Conservation (phyloP, 1,140 invertebrate genomes). For the Drosophila sp. region DNA sequence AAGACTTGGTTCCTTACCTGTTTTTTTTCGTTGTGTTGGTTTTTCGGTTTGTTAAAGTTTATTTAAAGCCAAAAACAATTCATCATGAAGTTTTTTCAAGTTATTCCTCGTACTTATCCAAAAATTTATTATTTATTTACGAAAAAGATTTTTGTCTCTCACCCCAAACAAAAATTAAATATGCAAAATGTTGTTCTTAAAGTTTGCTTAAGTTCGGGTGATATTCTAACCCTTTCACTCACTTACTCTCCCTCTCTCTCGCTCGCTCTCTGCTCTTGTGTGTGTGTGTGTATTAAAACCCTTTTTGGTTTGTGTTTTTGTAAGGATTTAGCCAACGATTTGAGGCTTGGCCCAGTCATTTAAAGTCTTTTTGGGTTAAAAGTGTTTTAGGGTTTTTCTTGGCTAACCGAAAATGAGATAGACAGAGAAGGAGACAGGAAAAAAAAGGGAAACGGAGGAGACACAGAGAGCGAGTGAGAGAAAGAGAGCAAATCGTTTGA, state of each 20-base stretch:
- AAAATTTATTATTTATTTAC: slow-evolving; percentile 26
- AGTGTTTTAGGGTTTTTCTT: slow-evolving; percentile 53
- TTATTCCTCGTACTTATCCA: slow-evolving; percentile 6
- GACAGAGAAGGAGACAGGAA: background rate
- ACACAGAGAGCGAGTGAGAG: background rate
- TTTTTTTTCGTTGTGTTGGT: background rate
- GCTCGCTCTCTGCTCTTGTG: slow-evolving; percentile 13
- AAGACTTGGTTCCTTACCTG: background rate
- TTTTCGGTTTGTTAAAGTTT: background rate
- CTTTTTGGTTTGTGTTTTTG: slow-evolving; percentile 32
- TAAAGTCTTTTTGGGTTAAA: slow-evolving; percentile 52
- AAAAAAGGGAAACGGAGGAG: background rate
- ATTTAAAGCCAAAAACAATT: slow-evolving; percentile 15
- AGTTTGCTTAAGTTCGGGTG: slow-evolving; percentile 68
- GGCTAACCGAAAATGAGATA: slow-evolving; percentile 12
- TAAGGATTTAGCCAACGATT: slow-evolving; percentile 52
- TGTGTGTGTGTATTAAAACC: slow-evolving; percentile 28
- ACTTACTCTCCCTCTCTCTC: slow-evolving; percentile 46
- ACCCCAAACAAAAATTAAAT: slow-evolving; percentile 59
- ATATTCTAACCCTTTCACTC: slow-evolving; percentile 42
- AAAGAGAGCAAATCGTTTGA: slow-evolving; percentile 34
- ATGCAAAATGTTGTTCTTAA: slow-evolving; percentile 69
- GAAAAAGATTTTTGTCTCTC: slow-evolving; percentile 38
- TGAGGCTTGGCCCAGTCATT: slow-evolving; percentile 59
- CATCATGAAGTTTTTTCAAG: slow-evolving; percentile 11